These are phyloP conservation scores for Scaptodrosophila lebanonensis DNA, from an alignment of 1,140 invertebrate genomes.

Conservation along the genomic window DNA sequence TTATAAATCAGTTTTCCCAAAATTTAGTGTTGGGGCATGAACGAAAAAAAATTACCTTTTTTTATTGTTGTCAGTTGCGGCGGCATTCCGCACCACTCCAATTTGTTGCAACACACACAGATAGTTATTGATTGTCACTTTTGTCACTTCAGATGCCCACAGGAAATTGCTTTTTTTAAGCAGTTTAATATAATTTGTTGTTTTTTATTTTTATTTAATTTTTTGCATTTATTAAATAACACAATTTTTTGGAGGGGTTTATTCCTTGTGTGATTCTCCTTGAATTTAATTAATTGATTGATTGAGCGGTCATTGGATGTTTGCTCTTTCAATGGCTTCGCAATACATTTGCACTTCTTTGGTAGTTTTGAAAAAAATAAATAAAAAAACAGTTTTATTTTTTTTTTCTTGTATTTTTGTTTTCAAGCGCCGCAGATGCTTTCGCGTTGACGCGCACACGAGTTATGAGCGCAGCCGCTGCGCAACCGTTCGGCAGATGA, in stretches of 20 bases:
- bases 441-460: constrained; percentile 64
- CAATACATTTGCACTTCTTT: constrained; percentile 39
- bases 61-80: constrained; percentile 28
- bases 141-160: constrained; percentile 11
- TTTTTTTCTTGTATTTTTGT: constrained; percentile 16
- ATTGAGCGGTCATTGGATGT: no score
- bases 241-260: constrained; percentile 23
- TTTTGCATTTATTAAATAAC: background rate
- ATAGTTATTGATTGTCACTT: constrained; percentile 9
- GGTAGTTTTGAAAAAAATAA: constrained; percentile 25
- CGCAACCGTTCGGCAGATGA: constrained; percentile 61
- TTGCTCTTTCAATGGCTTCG: constrained; percentile 6
- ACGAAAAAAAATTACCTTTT: constrained; percentile 23
- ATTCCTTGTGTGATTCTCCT: constrained; percentile 24
- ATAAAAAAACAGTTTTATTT: constrained; percentile 8
- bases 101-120: background rate
- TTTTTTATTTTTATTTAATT: background rate
- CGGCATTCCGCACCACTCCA: constrained; percentile 34
- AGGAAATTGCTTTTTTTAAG: no score
- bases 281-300: constrained; percentile 10
- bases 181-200: constrained; percentile 1
- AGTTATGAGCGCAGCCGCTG: constrained; percentile 63
- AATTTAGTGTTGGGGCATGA: constrained; percentile 31
- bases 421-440: constrained; percentile 54
- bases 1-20: constrained; percentile 18